These are phyloP conservation scores for Lepidurus arcticus DNA, from an alignment of 1,140 invertebrate species.

Conservation along the genomic window DNA sequence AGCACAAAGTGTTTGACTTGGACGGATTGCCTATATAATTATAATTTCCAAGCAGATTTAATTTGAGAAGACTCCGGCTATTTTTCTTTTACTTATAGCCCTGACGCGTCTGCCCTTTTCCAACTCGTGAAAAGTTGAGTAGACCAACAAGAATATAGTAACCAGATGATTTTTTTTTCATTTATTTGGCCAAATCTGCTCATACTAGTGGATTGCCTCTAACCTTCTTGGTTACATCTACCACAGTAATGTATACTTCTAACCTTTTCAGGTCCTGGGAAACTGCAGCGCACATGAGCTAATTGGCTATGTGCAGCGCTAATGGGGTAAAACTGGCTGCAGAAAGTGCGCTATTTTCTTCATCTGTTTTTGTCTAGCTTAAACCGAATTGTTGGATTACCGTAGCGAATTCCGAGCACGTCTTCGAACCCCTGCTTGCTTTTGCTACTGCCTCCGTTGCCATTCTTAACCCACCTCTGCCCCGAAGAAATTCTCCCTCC, in stretches of 20 bases:
- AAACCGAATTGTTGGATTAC: neutral
- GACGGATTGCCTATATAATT: too few relatives aligned
- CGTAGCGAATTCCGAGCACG: neutral
- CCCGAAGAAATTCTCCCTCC: neutral
- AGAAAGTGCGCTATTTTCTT: too few relatives aligned
- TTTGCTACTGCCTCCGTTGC: constrained; percentile 4
- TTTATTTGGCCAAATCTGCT: too few relatives aligned
- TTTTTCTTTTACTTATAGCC: neutral
- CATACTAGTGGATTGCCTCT: too few relatives aligned
- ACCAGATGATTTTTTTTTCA: neutral
- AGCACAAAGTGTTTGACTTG: too few relatives aligned
- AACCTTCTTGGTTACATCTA: too few relatives aligned
- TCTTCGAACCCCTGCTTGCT: neutral
- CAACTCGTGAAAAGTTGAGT: neutral
- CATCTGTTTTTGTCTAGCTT: too few relatives aligned
- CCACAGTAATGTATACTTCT: too few relatives aligned
- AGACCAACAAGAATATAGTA: neutral
- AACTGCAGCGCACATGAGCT: too few relatives aligned
- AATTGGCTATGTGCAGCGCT: too few relatives aligned
- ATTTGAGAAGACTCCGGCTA: neutral
- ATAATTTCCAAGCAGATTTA: neutral
- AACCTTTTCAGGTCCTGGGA: too few relatives aligned
- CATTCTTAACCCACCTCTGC: neutral
- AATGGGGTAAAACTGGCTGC: too few relatives aligned
- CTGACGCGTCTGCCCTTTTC: neutral